Evolutionary conservation across 2,797 vertebrate species (phyloP).

Genomic region (Pseudopleuronectes americanus): DNA sequence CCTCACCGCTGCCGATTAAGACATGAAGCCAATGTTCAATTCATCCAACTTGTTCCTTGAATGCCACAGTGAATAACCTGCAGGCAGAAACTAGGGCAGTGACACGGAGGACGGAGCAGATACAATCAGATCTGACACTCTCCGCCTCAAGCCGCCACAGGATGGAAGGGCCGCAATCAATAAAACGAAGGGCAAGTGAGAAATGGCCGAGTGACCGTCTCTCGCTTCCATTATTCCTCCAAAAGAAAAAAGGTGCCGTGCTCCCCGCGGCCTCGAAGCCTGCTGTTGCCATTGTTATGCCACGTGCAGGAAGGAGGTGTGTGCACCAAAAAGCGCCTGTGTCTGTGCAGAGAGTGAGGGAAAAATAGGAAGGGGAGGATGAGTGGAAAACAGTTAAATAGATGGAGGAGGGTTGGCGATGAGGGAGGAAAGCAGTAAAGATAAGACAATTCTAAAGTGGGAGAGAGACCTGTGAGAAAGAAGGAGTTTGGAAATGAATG

Average conservation of each 20-base stretch:
- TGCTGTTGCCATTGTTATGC: slow-evolving; percentile 13
- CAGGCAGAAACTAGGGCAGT: slow-evolving; percentile 28
- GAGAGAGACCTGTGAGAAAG: neutral
- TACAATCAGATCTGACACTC: slow-evolving; percentile 44
- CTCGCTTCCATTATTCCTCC: slow-evolving; percentile 34
- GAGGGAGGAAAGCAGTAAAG: neutral
- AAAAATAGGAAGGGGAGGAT: neutral
- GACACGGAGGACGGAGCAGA: slow-evolving; percentile 40
- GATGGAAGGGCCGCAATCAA: slow-evolving; percentile 48
- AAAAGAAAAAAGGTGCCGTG: slow-evolving; percentile 6
- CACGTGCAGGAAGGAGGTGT: neutral
- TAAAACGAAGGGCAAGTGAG: slow-evolving; percentile 51
- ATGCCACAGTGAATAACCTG: neutral
- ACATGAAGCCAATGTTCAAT: slow-evolving; percentile 15
- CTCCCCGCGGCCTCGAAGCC: neutral
- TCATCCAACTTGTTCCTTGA: slow-evolving; percentile 12
- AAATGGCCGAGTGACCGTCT: slow-evolving; percentile 32
- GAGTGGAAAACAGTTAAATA: slow-evolving; percentile 10
- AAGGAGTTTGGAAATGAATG: slow-evolving; percentile 14
- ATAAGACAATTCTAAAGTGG: neutral
- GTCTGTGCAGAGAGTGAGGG: neutral
- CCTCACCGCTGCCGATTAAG: slow-evolving; percentile 2
- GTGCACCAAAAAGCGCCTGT: slow-evolving; percentile 8
- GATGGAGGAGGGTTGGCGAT: neutral
- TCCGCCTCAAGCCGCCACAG: slow-evolving; percentile 29